These are phyloP conservation scores for Galaxias olidus DNA, from an alignment of 2,797 vertebrate species.

Conservation along the genomic window DNA sequence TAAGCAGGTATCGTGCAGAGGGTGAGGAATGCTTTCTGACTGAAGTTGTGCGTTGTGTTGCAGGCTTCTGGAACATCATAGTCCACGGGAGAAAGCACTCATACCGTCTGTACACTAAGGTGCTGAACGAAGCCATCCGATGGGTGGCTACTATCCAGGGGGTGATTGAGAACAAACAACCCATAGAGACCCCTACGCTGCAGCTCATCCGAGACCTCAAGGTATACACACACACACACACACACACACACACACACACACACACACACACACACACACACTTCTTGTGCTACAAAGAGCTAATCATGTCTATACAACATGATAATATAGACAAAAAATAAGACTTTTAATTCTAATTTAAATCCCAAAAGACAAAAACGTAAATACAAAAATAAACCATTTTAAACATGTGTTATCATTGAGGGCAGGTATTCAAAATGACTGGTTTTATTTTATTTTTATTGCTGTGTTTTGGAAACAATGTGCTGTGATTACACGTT, in stretches of 20 bases:
- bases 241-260: not conserved
- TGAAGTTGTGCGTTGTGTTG: not conserved
- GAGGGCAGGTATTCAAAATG: too few relatives aligned
- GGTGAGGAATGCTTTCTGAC: not conserved
- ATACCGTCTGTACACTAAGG: conserved; percentile 88
- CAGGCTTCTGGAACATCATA: conserved; percentile 92
- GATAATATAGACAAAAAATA: not conserved
- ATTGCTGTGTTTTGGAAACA: too few relatives aligned
- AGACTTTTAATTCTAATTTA: too few relatives aligned
- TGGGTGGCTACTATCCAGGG: conserved; percentile 89
- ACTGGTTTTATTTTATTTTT: too few relatives aligned
- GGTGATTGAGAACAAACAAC: conserved; percentile 89
- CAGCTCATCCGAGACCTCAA: conserved; percentile 93
- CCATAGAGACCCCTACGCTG: conserved; percentile 91
- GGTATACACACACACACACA: conserved; percentile 61
- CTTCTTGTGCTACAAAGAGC: not conserved
- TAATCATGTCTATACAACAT: not conserved
- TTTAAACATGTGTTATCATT: too few relatives aligned
- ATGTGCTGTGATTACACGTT: too few relatives aligned
- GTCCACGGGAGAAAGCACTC: conserved; percentile 91
- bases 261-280: not conserved
- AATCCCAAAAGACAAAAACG: not conserved
- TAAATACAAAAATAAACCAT: not conserved
- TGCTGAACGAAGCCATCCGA: conserved; percentile 89
- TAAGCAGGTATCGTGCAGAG: not conserved